Evolutionary conservation across 2,113 vertebrate species (phyloP).

Genomic region (Eolophus roseicapilla): DNA sequence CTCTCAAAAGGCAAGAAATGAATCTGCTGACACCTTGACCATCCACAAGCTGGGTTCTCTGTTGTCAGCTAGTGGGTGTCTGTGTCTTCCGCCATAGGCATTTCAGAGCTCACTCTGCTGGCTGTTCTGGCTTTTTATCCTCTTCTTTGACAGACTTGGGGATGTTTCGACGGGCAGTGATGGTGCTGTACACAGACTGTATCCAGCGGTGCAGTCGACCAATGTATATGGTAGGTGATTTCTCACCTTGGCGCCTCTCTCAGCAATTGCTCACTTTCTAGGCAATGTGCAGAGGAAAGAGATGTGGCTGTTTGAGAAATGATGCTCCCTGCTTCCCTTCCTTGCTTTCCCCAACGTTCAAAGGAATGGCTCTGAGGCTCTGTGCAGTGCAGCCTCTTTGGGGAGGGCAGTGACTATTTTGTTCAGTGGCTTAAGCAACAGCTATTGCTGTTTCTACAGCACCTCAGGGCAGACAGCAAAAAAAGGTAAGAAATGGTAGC

Average conservation of each 20-base stretch:
- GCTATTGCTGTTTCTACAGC: not conserved
- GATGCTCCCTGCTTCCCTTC: not conserved
- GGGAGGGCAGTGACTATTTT: not conserved
- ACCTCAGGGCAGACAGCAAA: not conserved
- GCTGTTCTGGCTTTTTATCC: not conserved
- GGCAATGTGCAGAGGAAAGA: not conserved
- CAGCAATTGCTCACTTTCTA: not conserved
- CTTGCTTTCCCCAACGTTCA: not conserved
- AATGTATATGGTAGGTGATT: slow-evolving; percentile 77
- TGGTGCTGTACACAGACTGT: slow-evolving; percentile 79
- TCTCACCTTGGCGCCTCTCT: not conserved
- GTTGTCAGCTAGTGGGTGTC: not conserved
- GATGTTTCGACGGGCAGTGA: slow-evolving; percentile 71
- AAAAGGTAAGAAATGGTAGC: not conserved
- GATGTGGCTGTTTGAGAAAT: not conserved
- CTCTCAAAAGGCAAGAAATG: not conserved
- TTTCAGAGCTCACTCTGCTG: not conserved
- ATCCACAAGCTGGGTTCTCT: not conserved
- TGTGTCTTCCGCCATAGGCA: not conserved
- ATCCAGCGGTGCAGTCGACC: slow-evolving; percentile 80
- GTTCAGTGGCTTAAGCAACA: not conserved
- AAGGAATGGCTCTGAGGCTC: not conserved
- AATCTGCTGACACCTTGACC: not conserved
- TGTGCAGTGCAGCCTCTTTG: not conserved
- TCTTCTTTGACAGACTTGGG: slow-evolving; percentile 71